Evolutionary conservation across 1,140 invertebrate genomes (phyloP).

Genomic region (Calliphora vicina): DNA sequence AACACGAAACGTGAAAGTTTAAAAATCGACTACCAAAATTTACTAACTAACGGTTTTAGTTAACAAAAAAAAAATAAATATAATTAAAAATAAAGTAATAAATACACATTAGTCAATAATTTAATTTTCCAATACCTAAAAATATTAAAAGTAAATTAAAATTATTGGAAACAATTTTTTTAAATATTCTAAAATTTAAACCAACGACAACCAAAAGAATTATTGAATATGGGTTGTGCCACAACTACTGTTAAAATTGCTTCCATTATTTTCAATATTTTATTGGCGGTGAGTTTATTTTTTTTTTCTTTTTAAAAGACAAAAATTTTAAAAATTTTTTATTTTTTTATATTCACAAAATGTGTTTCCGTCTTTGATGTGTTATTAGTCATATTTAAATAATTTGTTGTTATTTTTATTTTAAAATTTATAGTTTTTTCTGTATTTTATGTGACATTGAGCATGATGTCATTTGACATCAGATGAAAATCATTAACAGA

Average conservation of each 20-base stretch:
- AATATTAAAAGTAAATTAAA: conserved; percentile 8
- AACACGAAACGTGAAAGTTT: conserved; percentile 52
- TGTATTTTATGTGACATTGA: neutral
- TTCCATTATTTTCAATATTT: conserved; percentile 51
- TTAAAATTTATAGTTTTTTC: neutral
- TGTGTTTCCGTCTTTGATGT: neutral
- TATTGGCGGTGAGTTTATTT: conserved; percentile 57
- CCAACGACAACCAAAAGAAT: too few species aligned
- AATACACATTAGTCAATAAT: too few species aligned
- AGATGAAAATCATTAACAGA: neutral
- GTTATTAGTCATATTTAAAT: neutral
- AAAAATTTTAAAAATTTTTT: neutral
- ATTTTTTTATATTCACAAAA: neutral
- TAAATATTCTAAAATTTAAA: neutral
- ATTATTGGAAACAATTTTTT: too few species aligned
- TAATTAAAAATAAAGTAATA: neutral
- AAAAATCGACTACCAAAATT: neutral
- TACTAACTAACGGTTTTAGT: neutral
- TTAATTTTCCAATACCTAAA: too few species aligned
- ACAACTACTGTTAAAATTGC: conserved; percentile 55
- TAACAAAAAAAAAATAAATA: neutral
- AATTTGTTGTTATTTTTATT: conserved; percentile 8
- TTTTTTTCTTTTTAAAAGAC: neutral
- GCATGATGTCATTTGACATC: conserved; percentile 9
- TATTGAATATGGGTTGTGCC: conserved; percentile 53